A percentile compares a stretch with the other conserved stretches of the same genome.
These are phyloP conservation scores for Solenodon paradoxus DNA, from an alignment of 2,113 vertebrate species.

Conservation along the genomic window DNA sequence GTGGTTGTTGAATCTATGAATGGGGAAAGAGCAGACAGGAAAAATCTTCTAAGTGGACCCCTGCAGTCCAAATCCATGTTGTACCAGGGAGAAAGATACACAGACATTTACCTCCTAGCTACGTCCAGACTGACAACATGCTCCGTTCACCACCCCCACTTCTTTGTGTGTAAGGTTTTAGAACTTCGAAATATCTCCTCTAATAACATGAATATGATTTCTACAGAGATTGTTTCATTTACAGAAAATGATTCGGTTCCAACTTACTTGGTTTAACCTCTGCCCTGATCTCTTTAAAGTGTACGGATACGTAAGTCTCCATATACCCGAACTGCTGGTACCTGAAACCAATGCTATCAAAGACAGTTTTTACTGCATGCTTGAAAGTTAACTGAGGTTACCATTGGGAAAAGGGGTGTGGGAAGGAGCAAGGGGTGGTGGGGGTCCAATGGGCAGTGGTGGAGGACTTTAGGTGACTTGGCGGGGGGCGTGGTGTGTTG, in stretches of 20 bases:
- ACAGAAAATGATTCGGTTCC: background rate
- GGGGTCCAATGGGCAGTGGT: too few species aligned
- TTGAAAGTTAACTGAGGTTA: background rate
- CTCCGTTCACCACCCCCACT: background rate
- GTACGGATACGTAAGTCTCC: background rate
- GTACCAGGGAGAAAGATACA: too few species aligned
- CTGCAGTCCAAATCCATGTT: too few species aligned
- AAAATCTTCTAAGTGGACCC: too few species aligned
- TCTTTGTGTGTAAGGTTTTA: background rate
- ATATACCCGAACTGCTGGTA: background rate
- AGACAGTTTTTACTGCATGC: background rate
- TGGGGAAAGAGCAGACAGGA: too few species aligned
- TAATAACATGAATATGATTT: background rate
- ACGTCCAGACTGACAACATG: background rate
- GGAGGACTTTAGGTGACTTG: too few species aligned
- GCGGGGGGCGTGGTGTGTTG: too few species aligned
- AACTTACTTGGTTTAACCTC: background rate
- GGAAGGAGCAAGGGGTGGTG: too few species aligned
- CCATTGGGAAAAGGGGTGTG: too few species aligned
- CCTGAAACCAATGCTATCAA: background rate
- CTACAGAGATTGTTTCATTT: background rate
- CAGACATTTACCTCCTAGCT: background rate
- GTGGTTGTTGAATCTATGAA: too few species aligned
- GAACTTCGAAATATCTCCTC: background rate
- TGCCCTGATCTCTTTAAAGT: background rate